Percentiles rank a stretch among this genome's conserved stretches.
phyloP scores from a whole-genome alignment of 1,140 invertebrate genomes.

The Drosophila rufa region DNA sequence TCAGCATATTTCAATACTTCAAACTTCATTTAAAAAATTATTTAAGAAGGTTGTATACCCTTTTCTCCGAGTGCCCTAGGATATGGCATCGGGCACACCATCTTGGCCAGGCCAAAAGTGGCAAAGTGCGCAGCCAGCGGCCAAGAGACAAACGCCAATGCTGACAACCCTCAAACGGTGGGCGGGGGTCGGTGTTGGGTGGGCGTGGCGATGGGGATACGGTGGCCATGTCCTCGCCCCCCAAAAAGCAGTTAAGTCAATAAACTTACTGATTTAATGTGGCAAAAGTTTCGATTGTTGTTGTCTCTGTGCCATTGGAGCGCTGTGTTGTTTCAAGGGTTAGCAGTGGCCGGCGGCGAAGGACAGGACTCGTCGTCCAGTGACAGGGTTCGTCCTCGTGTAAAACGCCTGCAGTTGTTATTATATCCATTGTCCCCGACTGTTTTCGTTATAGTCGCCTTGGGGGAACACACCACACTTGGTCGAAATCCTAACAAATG shows the following conservation, averaged over 20 bases:
- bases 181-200: neutral
- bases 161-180: constrained; percentile 44
- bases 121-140: constrained; percentile 62
- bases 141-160: constrained; percentile 60
- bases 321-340: constrained; percentile 59
- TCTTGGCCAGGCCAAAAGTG: constrained; percentile 55
- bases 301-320: constrained; percentile 44
- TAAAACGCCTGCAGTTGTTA: constrained; percentile 45
- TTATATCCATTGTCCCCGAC: constrained; percentile 41
- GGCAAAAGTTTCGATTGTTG: constrained; percentile 81
- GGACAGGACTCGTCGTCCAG: constrained; percentile 6
- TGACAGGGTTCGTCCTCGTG: constrained; percentile 33
- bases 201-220: constrained; percentile 36
- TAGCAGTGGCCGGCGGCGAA: constrained; percentile 43
- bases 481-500: constrained; percentile 62
- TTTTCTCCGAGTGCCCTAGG: neutral
- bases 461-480: constrained; percentile 26
- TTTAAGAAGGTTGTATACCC: neutral
- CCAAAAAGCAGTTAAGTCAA: constrained; percentile 78
- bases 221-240: constrained; percentile 56
- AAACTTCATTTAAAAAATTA: no score
- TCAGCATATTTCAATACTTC: no score
- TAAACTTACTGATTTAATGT: constrained; percentile 84
- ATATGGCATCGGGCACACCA: constrained; percentile 25
- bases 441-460: constrained; percentile 50